These are phyloP conservation scores for Oriolus oriolus DNA, from an alignment of 2,113 vertebrate genomes.

Conservation along the genomic window DNA sequence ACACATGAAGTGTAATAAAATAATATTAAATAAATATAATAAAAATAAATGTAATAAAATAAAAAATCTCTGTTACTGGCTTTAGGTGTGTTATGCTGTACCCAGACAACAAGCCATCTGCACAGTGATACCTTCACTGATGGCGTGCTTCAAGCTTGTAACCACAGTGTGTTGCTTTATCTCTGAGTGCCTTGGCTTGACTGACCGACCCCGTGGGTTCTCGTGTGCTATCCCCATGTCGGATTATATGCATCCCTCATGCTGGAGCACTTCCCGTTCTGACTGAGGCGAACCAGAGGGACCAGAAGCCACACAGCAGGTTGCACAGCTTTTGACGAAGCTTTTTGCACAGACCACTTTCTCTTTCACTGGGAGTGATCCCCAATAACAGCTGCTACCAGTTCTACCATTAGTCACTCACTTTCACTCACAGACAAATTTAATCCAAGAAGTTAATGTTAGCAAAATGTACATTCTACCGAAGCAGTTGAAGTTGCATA, in stretches of 20 bases:
- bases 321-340: neutral
- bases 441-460: neutral
- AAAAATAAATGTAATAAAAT: too few species aligned
- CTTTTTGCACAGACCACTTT: neutral
- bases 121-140: neutral
- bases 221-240: neutral
- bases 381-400: neutral
- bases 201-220: neutral
- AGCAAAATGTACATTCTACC: neutral
- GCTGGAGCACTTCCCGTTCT: conserved; percentile 22
- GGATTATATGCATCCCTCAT: neutral
- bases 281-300: neutral
- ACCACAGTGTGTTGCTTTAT: neutral
- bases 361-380: neutral
- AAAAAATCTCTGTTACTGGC: neutral
- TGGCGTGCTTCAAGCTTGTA: neutral
- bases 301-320: conserved; percentile 37
- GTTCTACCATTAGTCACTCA: neutral
- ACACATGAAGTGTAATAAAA: neutral
- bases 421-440: neutral
- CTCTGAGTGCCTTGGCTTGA: neutral
- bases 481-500: neutral
- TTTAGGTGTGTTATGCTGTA: neutral
- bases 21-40: neutral
- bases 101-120: neutral